Base-by-base conservation (phyloP, 2,113 vertebrate species). In the Oreocharis arfaki region DNA sequence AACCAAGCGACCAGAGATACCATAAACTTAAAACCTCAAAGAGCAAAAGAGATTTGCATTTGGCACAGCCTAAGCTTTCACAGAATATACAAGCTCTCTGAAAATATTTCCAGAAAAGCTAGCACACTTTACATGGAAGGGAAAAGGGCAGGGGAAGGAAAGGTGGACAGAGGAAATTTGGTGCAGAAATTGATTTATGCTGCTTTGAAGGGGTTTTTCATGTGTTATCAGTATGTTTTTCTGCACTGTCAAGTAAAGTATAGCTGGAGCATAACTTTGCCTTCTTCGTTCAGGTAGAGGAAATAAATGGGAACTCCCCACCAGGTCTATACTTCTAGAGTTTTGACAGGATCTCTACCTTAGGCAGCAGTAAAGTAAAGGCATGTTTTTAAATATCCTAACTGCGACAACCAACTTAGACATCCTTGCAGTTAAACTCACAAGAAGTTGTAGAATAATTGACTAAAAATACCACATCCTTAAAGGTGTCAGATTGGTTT, bases 61-160 rank as follows among this genome's bases (percentile, higher is more conserved):
- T 83, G 28, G 46, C 49, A 68, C 4, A 49, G 61, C 35, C 41
- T 81, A 52, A 37, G 24, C 33, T 89, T 89, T 87, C 81, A 82
- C 19, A 84, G 33, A 89, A 82, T 26, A 75, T 13, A 49, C 13
- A 53, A 18, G 33, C 47, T 77, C 50, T 35, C 22, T 28, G 19
- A 53, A 77, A 84, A 16, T 33, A 81, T 19, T 91, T 81, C 33
- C 60, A 89, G 64, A 86, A 81, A 87, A 92, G 26, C 33, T 55
- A 19, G 18, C 12, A 67, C 8, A 89, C 35, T 50, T 87, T 46
- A 77, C 20, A 35, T 13, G 8, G 11, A 61, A 42, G 17, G 11
- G 22, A 13, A 52, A 24, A 81, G 17, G 16, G n/a, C 28, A 26
- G 2, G 21, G 21, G 30, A 69, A 32, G 5, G 33, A 0, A 0